A percentile compares a stretch with the other conserved stretches of the same genome.
These are phyloP conservation scores for Cydia pomonella DNA, from an alignment of 1,140 invertebrate genomes.

Conservation along the genomic window DNA sequence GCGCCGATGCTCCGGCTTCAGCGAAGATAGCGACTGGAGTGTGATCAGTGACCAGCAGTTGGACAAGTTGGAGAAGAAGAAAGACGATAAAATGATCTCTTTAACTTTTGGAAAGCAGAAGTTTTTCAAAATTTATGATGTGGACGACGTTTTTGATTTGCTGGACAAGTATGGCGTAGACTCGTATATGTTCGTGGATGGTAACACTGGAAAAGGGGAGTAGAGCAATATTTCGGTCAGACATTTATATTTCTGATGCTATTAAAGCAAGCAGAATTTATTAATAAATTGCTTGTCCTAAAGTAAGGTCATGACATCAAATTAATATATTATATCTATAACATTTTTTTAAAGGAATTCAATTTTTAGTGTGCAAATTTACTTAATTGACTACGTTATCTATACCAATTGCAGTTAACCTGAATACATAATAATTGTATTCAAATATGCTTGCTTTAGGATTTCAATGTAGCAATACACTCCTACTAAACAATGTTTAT, in stretches of 20 bases:
- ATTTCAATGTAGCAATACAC: no score
- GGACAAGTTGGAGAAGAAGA: neutral
- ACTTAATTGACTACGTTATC: neutral
- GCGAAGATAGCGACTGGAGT: slow-evolving; percentile 58
- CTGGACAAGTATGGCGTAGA: slow-evolving; percentile 49
- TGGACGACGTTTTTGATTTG: slow-evolving; percentile 59
- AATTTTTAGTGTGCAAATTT: neutral
- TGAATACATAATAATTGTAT: neutral
- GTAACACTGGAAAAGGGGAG: slow-evolving; percentile 83
- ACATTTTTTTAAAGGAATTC: no score
- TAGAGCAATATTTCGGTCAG: no score
- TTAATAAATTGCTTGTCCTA: no score
- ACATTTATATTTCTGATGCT: no score
- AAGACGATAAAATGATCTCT: slow-evolving; percentile 41
- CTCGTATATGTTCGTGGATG: slow-evolving; percentile 81
- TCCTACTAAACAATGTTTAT: no score
- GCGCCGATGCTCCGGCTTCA: slow-evolving; percentile 54
- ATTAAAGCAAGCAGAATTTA: no score
- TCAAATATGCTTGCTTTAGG: neutral
- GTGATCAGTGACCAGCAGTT: slow-evolving; percentile 42
- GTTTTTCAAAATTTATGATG: slow-evolving; percentile 60
- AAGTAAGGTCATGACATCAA: no score
- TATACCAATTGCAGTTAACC: neutral
- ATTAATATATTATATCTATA: no score
- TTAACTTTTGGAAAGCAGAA: slow-evolving; percentile 52